Base-by-base conservation (phyloP, 1,140 invertebrate genomes). In the Euwallacea fornicatus region DNA sequence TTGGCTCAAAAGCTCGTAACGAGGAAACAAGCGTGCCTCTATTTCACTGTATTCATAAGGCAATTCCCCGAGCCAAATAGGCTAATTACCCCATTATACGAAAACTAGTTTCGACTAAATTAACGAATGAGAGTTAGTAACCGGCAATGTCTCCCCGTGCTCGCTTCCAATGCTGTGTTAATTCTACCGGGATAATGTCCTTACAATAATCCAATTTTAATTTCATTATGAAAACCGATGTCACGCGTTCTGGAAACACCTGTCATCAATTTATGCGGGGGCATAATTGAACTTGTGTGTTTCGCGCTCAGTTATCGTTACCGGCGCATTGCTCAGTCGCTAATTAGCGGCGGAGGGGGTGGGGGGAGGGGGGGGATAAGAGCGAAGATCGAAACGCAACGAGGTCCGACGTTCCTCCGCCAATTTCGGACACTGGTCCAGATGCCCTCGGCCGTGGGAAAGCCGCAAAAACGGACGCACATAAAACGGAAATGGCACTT, bases 131-230 rank as follows among this genome's bases (percentile, higher is more conserved):
- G 58, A 33, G 21, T 33, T 33, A 33, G 21, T 33, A 33, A 33
- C 21, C 21, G 21, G 21, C 21, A 33, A 33, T 33, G 21, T 33
- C 21, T 33, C 21, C 21, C 21, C 21, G 21, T 33, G 21, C 21
- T 33, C 21, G 21, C 21, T 33, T 33, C 21, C 21, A 33, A 60
- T 60, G 58, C 42, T 60, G 58, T 60, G 58, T 60, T 60, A 60
- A 60, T 60, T 65, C 47, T 69, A 59, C 56, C 58, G 44, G 56
- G 59, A 44, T 69, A 69, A 69, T 53, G 50, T 41, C 43, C 42
- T 60, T 69, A 69, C 66, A 69, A 69, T 61, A 69, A 69, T 69
- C 59, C 42, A 69, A 69, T 60, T 60, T 60, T 60, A 60, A 60
- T 60, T 60, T 60, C 58, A 60, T 60, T 60, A 33, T 33, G 21